phyloP scores from a whole-genome alignment of 2,888 invertebrate species.

The Trichopoda pennipes region DNA sequence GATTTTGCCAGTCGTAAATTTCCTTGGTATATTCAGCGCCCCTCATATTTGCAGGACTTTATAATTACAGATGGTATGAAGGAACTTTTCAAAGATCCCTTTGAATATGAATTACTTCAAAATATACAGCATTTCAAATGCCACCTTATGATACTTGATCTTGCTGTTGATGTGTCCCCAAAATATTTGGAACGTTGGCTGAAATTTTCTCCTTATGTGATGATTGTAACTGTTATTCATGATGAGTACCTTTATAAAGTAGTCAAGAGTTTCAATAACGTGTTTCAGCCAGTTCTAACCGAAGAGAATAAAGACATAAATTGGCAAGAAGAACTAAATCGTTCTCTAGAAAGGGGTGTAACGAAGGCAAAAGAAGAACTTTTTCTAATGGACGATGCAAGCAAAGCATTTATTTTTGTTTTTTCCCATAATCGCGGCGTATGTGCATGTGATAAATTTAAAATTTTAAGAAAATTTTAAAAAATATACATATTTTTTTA shows the following conservation, averaged over 20 bases:
- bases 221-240: constrained; percentile 73
- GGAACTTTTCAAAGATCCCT: constrained; percentile 64
- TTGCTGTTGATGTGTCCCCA: constrained; percentile 69
- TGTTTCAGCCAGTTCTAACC: constrained; percentile 70
- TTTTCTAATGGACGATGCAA: constrained; percentile 67
- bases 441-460: constrained; percentile 73
- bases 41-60: constrained; percentile 68
- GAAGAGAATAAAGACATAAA: constrained; percentile 70
- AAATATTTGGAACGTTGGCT: constrained; percentile 74
- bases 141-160: constrained; percentile 74
- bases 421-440: constrained; percentile 73
- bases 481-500: not conserved
- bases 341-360: constrained; percentile 69
- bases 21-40: constrained; percentile 71
- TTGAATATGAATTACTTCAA: constrained; percentile 71
- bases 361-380: constrained; percentile 68
- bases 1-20: constrained; percentile 73
- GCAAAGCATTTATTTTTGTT: constrained; percentile 72
- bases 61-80: constrained; percentile 67
- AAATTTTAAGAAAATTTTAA: constrained; percentile 68
- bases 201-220: constrained; percentile 73
- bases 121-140: constrained; percentile 71
- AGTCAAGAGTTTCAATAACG: constrained; percentile 67
- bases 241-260: constrained; percentile 70
- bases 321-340: constrained; percentile 74